Base-by-base conservation (phyloP, 1,140 invertebrate genomes). In the Harpegnathos saltator region DNA sequence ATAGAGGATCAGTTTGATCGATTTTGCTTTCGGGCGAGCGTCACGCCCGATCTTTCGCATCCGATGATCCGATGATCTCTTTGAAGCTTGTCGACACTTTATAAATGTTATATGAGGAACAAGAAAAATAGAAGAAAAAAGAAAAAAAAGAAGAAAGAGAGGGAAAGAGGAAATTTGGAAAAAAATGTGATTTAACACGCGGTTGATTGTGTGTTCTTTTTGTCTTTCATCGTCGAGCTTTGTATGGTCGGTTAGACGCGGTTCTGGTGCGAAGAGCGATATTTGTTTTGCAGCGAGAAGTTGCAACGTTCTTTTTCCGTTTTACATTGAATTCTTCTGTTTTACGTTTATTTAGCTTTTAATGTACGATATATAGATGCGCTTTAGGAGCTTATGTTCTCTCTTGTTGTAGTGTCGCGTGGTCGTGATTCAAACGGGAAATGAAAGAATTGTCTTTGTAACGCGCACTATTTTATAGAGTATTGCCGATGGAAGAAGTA, bases 401-500 rank as follows among this genome's bases (percentile, higher is more conserved):
- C 44, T 52, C 17, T 17, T 3, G 9, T 29, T 17, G n/a, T n/a
- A n/a, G 19, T 38, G 48, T 56, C 1, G 54, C 22, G 5, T 38
- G 3, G 22, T 65, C 38, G 50, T 38, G 58, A 59, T 33, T 54
- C 0, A n/a, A 15, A 12, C 26, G 38, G 15, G 22, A 56, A 29
- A 29, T 54, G 61, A 2, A 15, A 12, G 24, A 59, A 65, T 83
- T 66, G 73, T 82, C 71, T 56, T 52, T 73, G 19, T 59, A 81
- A 5, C 29, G 29, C 5, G 38, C 22, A 2, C 7, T 38, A 77
- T 56, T 54, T 56, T 56, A 22, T 66, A 52, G 12, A 62, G 14
- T 17, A 33, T 69, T 86, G 33, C 63, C 69, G 19, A 50, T 82
- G 48, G 68, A 63, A 22, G 66, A 62, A 62, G 12, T 87, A 87